These are phyloP conservation scores for Holothuria glaberrima DNA, from an alignment of 35 echinoderm and acorn worm genomes.

Conservation along the genomic window DNA sequence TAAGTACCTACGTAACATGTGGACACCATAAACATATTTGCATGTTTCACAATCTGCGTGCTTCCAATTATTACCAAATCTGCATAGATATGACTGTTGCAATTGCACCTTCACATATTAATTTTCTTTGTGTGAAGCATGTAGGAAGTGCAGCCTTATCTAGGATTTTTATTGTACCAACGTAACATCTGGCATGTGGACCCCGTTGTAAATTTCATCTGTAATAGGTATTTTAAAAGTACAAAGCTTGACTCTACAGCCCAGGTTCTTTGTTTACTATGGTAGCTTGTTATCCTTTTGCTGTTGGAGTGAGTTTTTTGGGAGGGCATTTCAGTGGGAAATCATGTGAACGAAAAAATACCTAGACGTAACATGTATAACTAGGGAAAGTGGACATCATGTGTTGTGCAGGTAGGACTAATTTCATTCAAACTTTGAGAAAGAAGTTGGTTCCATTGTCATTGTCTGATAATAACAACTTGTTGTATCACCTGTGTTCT, in stretches of 20 bases:
- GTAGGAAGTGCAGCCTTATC: not conserved
- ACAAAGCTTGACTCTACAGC: not conserved
- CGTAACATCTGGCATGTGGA: not conserved
- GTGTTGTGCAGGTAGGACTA: not conserved
- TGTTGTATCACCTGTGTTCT: not conserved
- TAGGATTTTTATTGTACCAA: not conserved
- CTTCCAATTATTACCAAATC: constrained; percentile 2
- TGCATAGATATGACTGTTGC: not conserved
- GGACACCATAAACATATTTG: not conserved
- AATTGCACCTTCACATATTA: not conserved
- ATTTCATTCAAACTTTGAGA: not conserved
- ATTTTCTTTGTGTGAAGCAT: constrained; percentile 5
- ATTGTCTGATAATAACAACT: not conserved
- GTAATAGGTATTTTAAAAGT: not conserved
- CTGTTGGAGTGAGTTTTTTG: not conserved
- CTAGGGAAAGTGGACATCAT: not conserved
- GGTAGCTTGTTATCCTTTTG: not conserved
- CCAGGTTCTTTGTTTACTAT: not conserved
- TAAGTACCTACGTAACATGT: not conserved
- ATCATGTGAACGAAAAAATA: not conserved
- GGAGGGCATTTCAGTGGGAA: constrained; percentile 2
- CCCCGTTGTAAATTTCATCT: not conserved
- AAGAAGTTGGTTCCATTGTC: not conserved
- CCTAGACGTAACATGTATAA: not conserved
- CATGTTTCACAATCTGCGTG: not conserved